These are phyloP conservation scores for Vombatus ursinus DNA, from an alignment of 2,113 vertebrate species.

Conservation along the genomic window DNA sequence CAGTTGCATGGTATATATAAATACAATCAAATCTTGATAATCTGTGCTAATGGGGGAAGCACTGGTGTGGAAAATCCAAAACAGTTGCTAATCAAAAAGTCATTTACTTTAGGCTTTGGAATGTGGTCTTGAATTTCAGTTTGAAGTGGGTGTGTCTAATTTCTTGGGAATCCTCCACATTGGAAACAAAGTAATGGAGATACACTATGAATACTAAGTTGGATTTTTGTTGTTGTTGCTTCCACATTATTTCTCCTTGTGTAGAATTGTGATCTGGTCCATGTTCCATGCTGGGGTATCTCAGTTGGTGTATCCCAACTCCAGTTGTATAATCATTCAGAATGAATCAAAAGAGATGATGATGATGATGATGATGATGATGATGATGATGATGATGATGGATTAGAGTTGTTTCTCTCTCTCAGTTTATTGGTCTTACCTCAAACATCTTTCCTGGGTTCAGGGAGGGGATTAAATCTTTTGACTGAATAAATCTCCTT, in stretches of 20 bases:
- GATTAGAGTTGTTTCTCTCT: rapidly evolving
- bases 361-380: neutral
- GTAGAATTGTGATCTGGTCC: neutral
- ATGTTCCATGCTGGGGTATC: neutral
- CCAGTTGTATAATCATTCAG: neutral
- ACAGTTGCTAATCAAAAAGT: neutral
- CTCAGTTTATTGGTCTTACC: neutral
- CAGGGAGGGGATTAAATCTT: neutral
- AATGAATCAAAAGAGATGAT: neutral
- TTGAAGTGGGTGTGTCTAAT: slow-evolving; percentile 14
- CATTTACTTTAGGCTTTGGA: neutral
- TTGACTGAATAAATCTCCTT: neutral
- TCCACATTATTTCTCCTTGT: neutral
- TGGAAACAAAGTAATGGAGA: slow-evolving; percentile 24
- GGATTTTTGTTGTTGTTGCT: neutral
- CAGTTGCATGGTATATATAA: neutral
- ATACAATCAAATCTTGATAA: slow-evolving; percentile 24
- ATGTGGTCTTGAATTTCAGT: neutral
- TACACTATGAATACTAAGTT: neutral
- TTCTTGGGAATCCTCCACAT: neutral
- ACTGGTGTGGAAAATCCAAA: slow-evolving; percentile 7
- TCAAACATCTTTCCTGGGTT: neutral
- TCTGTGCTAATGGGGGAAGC: slow-evolving; percentile 6
- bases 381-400: too few relatives aligned
- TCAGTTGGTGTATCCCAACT: too few relatives aligned